Evolutionary conservation across 2,888 invertebrate genomes (phyloP).

Genomic region (Chironomus tentans): DNA sequence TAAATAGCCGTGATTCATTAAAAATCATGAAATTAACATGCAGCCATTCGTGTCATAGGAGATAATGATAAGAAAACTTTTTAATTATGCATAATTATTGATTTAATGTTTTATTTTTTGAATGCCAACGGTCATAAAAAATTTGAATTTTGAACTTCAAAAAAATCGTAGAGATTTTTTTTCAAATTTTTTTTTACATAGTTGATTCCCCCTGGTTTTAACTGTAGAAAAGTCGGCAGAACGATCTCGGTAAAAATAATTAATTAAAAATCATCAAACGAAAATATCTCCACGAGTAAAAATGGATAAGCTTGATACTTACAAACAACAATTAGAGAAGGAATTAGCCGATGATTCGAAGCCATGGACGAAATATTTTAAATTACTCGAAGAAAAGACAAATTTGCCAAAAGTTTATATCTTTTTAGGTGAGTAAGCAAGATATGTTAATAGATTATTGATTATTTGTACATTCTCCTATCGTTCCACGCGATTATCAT

Average conservation of each 20-base stretch:
- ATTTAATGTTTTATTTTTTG: too few species aligned
- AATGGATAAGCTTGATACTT: conserved; percentile 41
- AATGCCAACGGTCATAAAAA: too few species aligned
- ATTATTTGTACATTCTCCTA: conserved; percentile 29
- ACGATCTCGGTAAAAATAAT: background rate
- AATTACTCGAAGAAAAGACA: conserved; percentile 57
- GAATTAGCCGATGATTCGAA: conserved; percentile 57
- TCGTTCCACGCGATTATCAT: background rate
- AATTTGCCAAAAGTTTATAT: conserved; percentile 66
- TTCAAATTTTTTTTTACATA: too few species aligned
- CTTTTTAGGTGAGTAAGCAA: conserved; percentile 58
- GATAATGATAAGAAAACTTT: too few species aligned
- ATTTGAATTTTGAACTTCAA: too few species aligned
- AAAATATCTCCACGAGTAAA: background rate
- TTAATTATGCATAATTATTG: too few species aligned
- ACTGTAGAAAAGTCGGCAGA: too few species aligned
- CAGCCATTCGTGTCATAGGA: too few species aligned
- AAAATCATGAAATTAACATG: too few species aligned
- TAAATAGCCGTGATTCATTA: too few species aligned
- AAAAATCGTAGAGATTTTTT: too few species aligned
- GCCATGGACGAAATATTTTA: conserved; percentile 62
- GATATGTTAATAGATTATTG: conserved; percentile 30
- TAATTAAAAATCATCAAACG: background rate
- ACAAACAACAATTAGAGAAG: conserved; percentile 52
- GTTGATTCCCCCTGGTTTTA: too few species aligned